phyloP scores from a whole-genome alignment of 2,113 vertebrate genomes.

The Romanogobio albipinnatus region DNA sequence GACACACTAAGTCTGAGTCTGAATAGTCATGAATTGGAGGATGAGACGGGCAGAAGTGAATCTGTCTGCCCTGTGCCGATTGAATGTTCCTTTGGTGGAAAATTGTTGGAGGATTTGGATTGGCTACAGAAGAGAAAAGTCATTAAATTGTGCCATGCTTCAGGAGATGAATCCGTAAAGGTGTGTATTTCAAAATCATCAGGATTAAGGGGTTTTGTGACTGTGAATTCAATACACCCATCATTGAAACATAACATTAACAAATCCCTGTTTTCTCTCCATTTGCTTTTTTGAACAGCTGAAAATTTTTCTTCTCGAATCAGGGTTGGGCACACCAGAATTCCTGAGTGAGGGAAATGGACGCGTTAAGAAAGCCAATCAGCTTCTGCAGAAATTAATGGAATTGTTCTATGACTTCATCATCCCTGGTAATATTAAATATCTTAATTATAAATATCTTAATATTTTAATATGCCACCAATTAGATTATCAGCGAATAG shows the following conservation, averaged over 20 bases:
- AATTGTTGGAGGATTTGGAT: constrained; percentile 86
- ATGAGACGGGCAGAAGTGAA: constrained; percentile 60
- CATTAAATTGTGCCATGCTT: constrained; percentile 84
- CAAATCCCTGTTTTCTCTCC: neutral
- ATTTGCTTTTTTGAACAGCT: constrained; percentile 75
- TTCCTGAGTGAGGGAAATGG: constrained; percentile 90
- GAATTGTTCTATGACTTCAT: constrained; percentile 89
- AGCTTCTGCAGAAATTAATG: constrained; percentile 93
- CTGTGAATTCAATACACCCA: neutral
- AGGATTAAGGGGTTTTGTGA: neutral
- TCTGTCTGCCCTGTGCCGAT: constrained; percentile 59
- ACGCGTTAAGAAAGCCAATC: constrained; percentile 90
- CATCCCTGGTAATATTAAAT: constrained; percentile 81
- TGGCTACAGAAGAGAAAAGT: constrained; percentile 94
- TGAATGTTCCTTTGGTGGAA: constrained; percentile 76
- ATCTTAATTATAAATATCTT: no score
- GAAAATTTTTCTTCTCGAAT: constrained; percentile 89
- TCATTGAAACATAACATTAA: neutral
- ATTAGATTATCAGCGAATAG: no score
- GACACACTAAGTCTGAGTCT: constrained; percentile 78
- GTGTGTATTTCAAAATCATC: constrained; percentile 67
- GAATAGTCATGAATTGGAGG: constrained; percentile 64
- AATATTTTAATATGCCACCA: no score
- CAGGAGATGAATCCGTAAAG: constrained; percentile 78
- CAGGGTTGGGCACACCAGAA: constrained; percentile 86